Percentiles rank a stretch among this genome's conserved stretches.
These are phyloP conservation scores for Vireo altiloquus DNA, from an alignment of 2,113 vertebrate species.

Conservation along the genomic window DNA sequence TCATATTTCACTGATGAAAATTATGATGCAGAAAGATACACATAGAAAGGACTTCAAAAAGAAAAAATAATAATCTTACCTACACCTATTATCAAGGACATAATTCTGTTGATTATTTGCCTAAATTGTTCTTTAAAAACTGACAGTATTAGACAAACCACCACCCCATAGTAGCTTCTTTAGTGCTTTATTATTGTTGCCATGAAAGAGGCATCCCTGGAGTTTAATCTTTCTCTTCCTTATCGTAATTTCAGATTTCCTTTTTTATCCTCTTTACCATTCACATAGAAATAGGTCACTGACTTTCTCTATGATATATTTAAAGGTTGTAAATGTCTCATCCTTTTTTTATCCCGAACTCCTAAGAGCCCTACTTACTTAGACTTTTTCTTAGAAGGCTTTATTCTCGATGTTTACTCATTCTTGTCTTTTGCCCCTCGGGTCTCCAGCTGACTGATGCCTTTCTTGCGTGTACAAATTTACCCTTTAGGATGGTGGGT, in stretches of 20 bases:
- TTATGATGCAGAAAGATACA: background rate
- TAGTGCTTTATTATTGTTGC: background rate
- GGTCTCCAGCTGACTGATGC: background rate
- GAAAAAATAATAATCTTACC: background rate
- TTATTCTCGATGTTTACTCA: background rate
- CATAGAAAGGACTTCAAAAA: background rate
- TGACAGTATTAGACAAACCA: background rate
- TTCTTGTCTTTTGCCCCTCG: background rate
- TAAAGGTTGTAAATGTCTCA: background rate
- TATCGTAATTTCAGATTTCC: background rate
- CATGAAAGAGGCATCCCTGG: background rate
- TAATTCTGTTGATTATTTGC: background rate
- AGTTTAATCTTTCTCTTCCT: background rate
- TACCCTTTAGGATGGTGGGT: background rate
- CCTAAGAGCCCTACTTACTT: background rate
- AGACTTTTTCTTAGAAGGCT: background rate
- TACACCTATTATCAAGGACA: background rate
- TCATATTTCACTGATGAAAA: background rate
- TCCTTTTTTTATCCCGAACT: background rate
- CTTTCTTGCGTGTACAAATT: background rate
- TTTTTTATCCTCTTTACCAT: background rate
- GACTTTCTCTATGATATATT: background rate
- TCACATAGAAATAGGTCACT: background rate
- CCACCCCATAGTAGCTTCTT: background rate
- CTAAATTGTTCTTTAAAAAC: background rate